Base-by-base conservation (phyloP, 2,113 vertebrate genomes). In the Xenus cinereus region DNA sequence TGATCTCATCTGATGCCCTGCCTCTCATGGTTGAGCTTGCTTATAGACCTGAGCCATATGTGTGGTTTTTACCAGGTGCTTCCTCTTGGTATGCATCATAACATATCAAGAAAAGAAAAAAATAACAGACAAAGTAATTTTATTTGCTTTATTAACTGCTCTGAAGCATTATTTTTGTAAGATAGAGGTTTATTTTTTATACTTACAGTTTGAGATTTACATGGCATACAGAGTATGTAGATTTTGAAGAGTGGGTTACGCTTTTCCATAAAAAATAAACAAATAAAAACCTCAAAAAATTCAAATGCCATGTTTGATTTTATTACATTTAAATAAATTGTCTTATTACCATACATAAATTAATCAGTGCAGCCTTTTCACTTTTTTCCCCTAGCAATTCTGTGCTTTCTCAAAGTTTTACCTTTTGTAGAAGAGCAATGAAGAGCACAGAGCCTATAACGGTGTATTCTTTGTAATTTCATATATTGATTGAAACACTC, bases 51-150 rank as follows among this genome's bases (percentile, higher is more conserved):
- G 56, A 84, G 33, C 37, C 3, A 1, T 56, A 12, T 39, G 18
- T 94, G 84, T 87, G 73, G 84, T 48, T 96, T 93, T 87, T 68
- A 39, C 86, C 91, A 96, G 95, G 86, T 97, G 96, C 84, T 96
- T 97, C 96, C 93, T 93, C 45, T 87, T 76, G 10, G 7, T 90
- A 63, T 62, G 92, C 48, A 86, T 88, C 37, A 10, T 53, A 30
- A 86, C 53, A 35, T 68, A 74, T 30, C 60, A 89, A 72, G 84
- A 91, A 89, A 62, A 22, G 12, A 23, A 60, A 51, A 95, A 71
- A 51, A 2, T 15, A 68, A 66, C 22, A 56, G 23, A 59, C 43
- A 1, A 77, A 87, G 30, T 57, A 24, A 24, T 51, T 71, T 74
- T 43, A 37, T 28, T 59, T 74, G 8, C 46, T 67, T 30, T 66